These are phyloP conservation scores for Ormyrus labotus DNA, from an alignment of 2,888 invertebrate genomes.

Conservation along the genomic window DNA sequence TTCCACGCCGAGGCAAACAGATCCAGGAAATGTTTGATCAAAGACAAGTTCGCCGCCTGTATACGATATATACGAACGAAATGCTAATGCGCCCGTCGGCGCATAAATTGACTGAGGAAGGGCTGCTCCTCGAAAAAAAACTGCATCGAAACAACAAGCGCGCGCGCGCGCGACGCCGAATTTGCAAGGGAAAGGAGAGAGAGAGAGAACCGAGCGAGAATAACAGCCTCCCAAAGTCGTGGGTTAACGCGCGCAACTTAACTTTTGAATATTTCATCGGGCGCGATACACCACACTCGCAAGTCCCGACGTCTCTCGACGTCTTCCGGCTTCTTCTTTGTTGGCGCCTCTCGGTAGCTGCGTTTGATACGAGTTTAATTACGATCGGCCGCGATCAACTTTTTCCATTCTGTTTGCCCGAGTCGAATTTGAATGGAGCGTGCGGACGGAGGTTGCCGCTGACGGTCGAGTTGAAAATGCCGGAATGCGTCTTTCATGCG, in stretches of 20 bases:
- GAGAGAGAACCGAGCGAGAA: neutral
- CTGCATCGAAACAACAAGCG: too few species aligned
- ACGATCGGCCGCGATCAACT: constrained; percentile 23
- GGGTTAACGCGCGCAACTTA: constrained; percentile 35
- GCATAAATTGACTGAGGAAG: too few species aligned
- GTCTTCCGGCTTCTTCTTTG: constrained; percentile 2
- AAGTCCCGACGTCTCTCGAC: neutral
- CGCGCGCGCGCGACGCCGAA: neutral
- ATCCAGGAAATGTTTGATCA: too few species aligned
- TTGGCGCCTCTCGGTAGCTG: constrained; percentile 1
- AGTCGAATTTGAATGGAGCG: constrained; percentile 51
- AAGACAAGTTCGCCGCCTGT: too few species aligned
- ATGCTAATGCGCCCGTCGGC: too few species aligned
- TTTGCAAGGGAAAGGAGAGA: constrained; percentile 44
- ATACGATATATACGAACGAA: too few species aligned
- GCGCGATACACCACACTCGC: constrained; percentile 38
- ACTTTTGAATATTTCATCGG: constrained; percentile 54
- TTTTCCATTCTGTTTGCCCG: constrained; percentile 45
- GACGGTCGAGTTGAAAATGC: constrained; percentile 7
- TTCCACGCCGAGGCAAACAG: too few species aligned
- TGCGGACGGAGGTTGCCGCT: constrained; percentile 8
- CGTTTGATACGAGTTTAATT: constrained; percentile 54
- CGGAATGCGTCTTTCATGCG: constrained; percentile 46
- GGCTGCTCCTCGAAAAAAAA: too few species aligned
- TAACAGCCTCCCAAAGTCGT: constrained; percentile 9